Evolutionary conservation across 2,113 vertebrate genomes (phyloP).

Genomic region (Bolborhynchus lineola): DNA sequence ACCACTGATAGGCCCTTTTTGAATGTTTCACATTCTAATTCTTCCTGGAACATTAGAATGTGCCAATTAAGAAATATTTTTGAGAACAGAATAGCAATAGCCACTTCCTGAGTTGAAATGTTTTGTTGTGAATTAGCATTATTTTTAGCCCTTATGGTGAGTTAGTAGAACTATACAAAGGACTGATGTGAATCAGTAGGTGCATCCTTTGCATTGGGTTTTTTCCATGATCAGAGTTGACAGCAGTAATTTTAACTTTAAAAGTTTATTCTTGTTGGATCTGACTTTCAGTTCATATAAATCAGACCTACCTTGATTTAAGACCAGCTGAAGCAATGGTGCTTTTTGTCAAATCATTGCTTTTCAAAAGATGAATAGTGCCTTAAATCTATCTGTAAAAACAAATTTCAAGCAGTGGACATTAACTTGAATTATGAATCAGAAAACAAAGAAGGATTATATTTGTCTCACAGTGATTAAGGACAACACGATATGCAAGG

Average conservation of each 20-base stretch:
- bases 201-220: not conserved
- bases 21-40: not conserved
- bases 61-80: not conserved
- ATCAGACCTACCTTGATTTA: conserved; percentile 22
- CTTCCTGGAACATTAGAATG: not conserved
- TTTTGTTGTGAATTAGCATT: not conserved
- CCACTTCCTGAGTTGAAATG: not conserved
- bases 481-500: not conserved
- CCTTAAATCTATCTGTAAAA: conserved; percentile 25
- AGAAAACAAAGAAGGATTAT: not conserved
- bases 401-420: not conserved
- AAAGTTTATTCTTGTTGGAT: conserved; percentile 4
- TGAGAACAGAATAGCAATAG: not conserved
- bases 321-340: not conserved
- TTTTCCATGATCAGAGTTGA: not conserved
- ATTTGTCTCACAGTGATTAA: conserved; percentile 10
- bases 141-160: not conserved
- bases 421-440: conserved; percentile 2
- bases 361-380: not conserved
- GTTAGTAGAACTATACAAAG: not conserved
- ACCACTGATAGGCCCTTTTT: not conserved
- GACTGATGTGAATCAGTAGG: not conserved
- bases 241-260: not conserved
- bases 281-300: not conserved
- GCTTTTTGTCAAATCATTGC: not conserved